These are phyloP conservation scores for Mythimna vitellina DNA, from an alignment of 2,888 invertebrate species.

Conservation along the genomic window DNA sequence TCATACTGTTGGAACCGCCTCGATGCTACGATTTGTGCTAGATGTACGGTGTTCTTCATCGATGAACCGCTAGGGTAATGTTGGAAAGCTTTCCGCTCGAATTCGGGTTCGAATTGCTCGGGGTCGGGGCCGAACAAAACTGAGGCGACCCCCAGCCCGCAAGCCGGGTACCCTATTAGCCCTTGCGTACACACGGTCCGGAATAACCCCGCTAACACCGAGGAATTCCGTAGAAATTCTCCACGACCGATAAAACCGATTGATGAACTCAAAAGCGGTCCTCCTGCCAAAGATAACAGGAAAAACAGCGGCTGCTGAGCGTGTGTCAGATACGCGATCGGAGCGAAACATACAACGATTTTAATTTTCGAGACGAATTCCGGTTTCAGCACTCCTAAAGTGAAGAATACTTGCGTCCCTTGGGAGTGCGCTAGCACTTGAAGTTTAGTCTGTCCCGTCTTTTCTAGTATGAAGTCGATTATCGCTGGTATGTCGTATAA, in stretches of 20 bases:
- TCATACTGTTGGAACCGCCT: conserved; percentile 10
- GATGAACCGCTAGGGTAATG: conserved; percentile 15
- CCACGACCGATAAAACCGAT: conserved; percentile 13
- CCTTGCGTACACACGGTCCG: conserved; percentile 6
- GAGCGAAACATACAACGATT: conserved; percentile 18
- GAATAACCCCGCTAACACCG: conserved; percentile 1
- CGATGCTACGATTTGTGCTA: conserved; percentile 13
- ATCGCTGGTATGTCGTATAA: conserved; percentile 22
- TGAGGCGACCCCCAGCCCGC: background rate
- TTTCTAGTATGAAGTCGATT: conserved; percentile 47
- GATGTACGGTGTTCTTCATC: conserved; percentile 21
- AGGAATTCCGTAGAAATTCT: conserved; percentile 19
- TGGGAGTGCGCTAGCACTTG: conserved; percentile 33
- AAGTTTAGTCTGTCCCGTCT: conserved; percentile 30
- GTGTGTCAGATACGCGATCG: conserved; percentile 22
- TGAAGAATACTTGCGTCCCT: conserved; percentile 4
- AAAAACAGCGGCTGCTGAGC: conserved; percentile 18
- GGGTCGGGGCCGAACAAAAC: conserved; percentile 5
- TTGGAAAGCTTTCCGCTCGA: background rate
- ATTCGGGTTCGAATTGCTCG: conserved; percentile 12
- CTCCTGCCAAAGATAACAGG: conserved; percentile 8
- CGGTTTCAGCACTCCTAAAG: conserved; percentile 8
- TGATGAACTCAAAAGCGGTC: background rate
- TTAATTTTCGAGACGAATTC: conserved; percentile 20
- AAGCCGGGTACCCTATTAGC: background rate